These are phyloP conservation scores for Neofelis nebulosa DNA, from an alignment of 2,113 vertebrate species.

Conservation along the genomic window DNA sequence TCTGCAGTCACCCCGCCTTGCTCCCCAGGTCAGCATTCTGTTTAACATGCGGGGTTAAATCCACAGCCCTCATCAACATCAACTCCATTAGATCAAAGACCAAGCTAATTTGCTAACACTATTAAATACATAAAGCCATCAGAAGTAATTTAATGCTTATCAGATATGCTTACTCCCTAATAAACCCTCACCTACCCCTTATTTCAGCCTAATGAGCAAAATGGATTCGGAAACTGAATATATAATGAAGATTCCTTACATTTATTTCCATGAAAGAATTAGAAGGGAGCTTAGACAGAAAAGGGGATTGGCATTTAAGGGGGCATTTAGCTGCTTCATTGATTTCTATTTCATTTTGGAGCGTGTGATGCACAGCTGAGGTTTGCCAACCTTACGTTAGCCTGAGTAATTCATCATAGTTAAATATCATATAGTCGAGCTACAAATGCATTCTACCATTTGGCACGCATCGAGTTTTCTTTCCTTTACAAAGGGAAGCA, in stretches of 20 bases:
- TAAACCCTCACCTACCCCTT: conserved; percentile 79
- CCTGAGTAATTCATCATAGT: conserved; percentile 70
- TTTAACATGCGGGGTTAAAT: not conserved
- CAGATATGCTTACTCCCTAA: conserved; percentile 78
- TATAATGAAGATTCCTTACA: conserved; percentile 73
- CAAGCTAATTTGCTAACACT: conserved; percentile 76
- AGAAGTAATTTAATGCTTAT: conserved; percentile 81
- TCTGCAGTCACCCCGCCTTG: not conserved
- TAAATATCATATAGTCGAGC: conserved; percentile 72
- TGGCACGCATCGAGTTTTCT: conserved; percentile 40
- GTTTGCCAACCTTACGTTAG: conserved; percentile 77
- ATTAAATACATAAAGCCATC: conserved; percentile 81
- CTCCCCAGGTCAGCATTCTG: not conserved
- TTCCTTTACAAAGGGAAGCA: conserved; percentile 67
- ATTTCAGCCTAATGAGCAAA: conserved; percentile 79
- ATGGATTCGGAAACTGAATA: conserved; percentile 77
- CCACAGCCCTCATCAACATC: conserved; percentile 47
- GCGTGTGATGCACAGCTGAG: not conserved
- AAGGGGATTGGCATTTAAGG: conserved; percentile 72
- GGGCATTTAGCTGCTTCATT: conserved; percentile 73
- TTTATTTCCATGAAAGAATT: conserved; percentile 74
- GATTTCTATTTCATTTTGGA: conserved; percentile 75
- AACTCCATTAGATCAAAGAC: conserved; percentile 71
- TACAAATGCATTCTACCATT: conserved; percentile 65
- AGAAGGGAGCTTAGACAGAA: conserved; percentile 42